Conservation (phyloP, 2,113 vertebrate species). For the Barbus barbus region DNA sequence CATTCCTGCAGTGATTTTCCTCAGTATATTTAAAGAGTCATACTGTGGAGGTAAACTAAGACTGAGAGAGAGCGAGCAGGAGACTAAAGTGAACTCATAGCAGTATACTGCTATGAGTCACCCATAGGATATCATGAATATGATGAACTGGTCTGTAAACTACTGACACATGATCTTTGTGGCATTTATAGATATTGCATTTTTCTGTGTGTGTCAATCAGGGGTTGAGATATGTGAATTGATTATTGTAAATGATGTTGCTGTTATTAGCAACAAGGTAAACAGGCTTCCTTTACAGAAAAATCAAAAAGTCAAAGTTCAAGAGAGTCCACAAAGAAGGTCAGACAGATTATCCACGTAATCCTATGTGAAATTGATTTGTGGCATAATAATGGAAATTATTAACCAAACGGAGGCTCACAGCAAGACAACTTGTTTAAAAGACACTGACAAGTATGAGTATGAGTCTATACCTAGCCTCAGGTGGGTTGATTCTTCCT, state of each 20-base stretch:
- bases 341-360: background rate
- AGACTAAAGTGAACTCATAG: background rate
- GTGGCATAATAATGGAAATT: background rate
- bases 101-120: background rate
- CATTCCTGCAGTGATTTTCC: slow-evolving; percentile 41
- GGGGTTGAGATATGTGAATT: slow-evolving; percentile 2
- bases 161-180: background rate
- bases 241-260: background rate
- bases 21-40: background rate
- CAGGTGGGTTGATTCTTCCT: slow-evolving; percentile 65
- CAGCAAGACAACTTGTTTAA: background rate
- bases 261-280: background rate
- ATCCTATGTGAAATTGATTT: background rate
- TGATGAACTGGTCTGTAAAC: background rate
- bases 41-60: background rate
- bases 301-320: background rate
- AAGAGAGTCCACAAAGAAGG: background rate
- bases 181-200: background rate
- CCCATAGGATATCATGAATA: background rate
- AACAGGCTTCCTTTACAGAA: background rate
- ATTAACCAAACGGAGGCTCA: background rate
- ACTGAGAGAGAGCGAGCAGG: slow-evolving; percentile 27
- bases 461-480: slow-evolving; percentile 50
- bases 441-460: background rate
- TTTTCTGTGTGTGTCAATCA: background rate